Evolutionary conservation across 2,888 invertebrate species (phyloP).

Genomic region (Cremastinae sp.): DNA sequence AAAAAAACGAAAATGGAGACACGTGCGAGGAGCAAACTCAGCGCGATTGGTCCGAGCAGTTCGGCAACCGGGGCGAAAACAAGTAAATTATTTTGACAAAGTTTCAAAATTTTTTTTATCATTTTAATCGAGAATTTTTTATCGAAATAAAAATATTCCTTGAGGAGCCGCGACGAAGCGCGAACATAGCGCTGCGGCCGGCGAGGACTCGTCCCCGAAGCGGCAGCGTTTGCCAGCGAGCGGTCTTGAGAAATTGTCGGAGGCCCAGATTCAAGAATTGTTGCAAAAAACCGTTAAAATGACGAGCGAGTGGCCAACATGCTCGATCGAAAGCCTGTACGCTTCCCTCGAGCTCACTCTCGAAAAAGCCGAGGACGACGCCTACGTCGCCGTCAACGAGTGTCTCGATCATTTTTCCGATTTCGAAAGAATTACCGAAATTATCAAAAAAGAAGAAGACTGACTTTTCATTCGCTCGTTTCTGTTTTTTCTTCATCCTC

Average conservation of each 20-base stretch:
- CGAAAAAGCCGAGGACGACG: slow-evolving; percentile 64
- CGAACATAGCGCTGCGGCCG: slow-evolving; percentile 66
- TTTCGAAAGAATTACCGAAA: slow-evolving; percentile 54
- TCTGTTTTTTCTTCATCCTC: neutral
- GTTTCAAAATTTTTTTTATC: slow-evolving; percentile 3
- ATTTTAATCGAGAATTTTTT: neutral
- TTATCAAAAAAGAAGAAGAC: slow-evolving; percentile 59
- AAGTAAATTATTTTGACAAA: slow-evolving; percentile 61
- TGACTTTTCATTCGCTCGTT: slow-evolving; percentile 6
- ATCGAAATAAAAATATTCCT: neutral
- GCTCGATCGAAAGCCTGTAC: slow-evolving; percentile 71
- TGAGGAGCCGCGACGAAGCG: slow-evolving; percentile 69
- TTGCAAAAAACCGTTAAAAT: slow-evolving; percentile 66
- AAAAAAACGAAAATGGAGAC: slow-evolving; percentile 64
- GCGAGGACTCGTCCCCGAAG: slow-evolving; percentile 69
- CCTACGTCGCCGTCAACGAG: slow-evolving; percentile 60
- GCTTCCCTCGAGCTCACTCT: slow-evolving; percentile 66
- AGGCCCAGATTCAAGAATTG: slow-evolving; percentile 68
- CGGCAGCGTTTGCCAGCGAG: slow-evolving; percentile 65
- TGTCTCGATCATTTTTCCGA: slow-evolving; percentile 65
- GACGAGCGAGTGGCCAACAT: slow-evolving; percentile 73
- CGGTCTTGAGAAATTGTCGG: slow-evolving; percentile 64
- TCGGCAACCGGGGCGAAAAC: slow-evolving; percentile 61
- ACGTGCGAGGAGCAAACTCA: slow-evolving; percentile 68
- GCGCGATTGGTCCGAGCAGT: slow-evolving; percentile 64